Percentiles rank a stretch among this genome's conserved stretches.
Evolutionary conservation across 2,888 invertebrate species (phyloP).

Genomic region (Axea sp.): DNA sequence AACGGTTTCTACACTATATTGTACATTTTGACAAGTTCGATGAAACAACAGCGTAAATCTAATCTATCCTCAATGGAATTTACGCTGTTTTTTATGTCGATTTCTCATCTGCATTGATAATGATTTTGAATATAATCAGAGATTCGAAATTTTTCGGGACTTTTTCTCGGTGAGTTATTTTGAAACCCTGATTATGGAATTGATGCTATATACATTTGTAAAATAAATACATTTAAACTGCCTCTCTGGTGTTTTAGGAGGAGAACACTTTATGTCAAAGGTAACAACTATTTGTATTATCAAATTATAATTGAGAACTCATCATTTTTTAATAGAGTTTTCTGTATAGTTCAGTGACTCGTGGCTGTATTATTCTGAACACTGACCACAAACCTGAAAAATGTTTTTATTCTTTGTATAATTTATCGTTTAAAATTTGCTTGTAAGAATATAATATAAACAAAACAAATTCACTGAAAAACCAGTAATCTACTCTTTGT

Average conservation of each 20-base stretch:
- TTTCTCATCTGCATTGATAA: constrained; percentile 25
- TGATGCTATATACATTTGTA: constrained; percentile 20
- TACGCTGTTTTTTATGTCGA: constrained; percentile 47
- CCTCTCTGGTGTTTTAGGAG: constrained; percentile 12
- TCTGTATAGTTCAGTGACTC: neutral
- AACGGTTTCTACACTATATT: constrained; percentile 49
- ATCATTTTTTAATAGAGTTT: too few species aligned
- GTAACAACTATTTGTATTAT: neutral
- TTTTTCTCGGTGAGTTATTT: constrained; percentile 1
- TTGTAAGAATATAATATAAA: constrained; percentile 10
- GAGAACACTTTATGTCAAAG: constrained; percentile 3
- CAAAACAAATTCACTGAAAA: constrained; percentile 5
- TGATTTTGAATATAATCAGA: constrained; percentile 35
- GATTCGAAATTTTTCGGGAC: neutral
- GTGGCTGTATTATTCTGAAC: constrained; percentile 3
- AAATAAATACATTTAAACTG: constrained; percentile 36
- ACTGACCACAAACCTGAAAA: constrained; percentile 2
- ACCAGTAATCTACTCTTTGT: constrained; percentile 1
- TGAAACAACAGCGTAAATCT: constrained; percentile 50
- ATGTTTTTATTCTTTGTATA: neutral
- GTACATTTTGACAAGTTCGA: constrained; percentile 55
- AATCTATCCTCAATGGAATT: constrained; percentile 19
- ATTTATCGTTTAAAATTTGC: constrained; percentile 11
- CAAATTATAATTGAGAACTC: constrained; percentile 1
- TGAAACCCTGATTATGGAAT: constrained; percentile 36